These are phyloP conservation scores for Hassar affinis DNA, from an alignment of 2,113 vertebrate genomes.

Conservation along the genomic window DNA sequence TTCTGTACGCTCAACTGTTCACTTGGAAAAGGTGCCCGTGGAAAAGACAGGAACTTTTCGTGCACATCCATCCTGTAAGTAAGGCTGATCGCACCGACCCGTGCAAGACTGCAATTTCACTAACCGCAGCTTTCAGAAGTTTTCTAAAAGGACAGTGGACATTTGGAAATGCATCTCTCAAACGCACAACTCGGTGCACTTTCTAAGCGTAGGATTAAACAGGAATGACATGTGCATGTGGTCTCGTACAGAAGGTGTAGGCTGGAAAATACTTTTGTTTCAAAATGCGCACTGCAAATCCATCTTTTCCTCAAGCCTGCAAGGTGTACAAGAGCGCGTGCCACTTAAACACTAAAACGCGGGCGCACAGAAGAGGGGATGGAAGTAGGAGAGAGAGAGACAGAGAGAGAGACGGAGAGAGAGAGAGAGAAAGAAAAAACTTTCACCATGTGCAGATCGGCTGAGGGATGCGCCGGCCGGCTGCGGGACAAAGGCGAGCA, in stretches of 20 bases:
- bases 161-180: background rate
- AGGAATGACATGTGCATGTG: background rate
- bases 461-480: conserved; percentile 77
- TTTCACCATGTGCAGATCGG: conserved; percentile 89
- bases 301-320: background rate
- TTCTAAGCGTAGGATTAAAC: no score
- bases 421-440: conserved; percentile 10
- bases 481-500: conserved; percentile 85
- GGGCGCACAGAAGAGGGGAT: background rate
- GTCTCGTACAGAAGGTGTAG: background rate
- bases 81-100: background rate
- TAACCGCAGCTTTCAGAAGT: background rate
- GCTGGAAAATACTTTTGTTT: background rate
- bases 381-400: background rate
- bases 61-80: background rate
- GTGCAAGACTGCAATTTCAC: background rate
- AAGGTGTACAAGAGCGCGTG: conserved; percentile 11
- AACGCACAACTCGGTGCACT: background rate
- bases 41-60: background rate
- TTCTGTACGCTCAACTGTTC: background rate
- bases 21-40: no score
- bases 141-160: background rate
- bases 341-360: conserved; percentile 17
- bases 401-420: background rate
- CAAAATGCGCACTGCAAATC: background rate